Evolutionary conservation across 2,797 vertebrate genomes (phyloP).

Genomic region (Sebastiscus albofasciatus): DNA sequence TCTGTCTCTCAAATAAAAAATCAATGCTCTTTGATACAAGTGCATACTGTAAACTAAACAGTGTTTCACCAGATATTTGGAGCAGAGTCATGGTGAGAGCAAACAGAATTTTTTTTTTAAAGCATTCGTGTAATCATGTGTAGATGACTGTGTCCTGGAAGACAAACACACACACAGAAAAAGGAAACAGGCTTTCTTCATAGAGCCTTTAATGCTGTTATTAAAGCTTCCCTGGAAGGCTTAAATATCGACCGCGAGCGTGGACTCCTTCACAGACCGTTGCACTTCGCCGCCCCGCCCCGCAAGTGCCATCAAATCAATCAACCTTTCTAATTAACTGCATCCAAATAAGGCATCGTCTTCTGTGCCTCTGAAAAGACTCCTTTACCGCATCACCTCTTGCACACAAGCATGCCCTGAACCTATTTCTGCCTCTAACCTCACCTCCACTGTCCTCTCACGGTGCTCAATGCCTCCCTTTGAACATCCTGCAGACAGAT

Average conservation of each 20-base stretch:
- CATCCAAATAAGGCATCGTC: conserved; percentile 77
- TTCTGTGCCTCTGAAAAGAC: conserved; percentile 51
- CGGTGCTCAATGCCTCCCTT: background rate
- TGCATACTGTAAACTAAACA: conserved; percentile 24
- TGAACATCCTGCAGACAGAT: conserved; percentile 25
- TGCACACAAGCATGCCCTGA: conserved; percentile 36
- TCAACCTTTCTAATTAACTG: conserved; percentile 83
- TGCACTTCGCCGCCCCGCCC: conserved; percentile 70
- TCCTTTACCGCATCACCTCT: conserved; percentile 60
- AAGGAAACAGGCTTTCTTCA: conserved; percentile 38
- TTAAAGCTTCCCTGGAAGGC: conserved; percentile 76
- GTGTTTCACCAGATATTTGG: conserved; percentile 9
- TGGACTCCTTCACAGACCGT: conserved; percentile 78
- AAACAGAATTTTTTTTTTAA: conserved; percentile 36
- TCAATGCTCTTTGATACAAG: conserved; percentile 40
- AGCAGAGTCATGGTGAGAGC: conserved; percentile 7
- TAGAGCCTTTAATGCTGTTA: conserved; percentile 72
- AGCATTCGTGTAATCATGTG: conserved; percentile 41
- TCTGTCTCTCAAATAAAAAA: conserved; percentile 32
- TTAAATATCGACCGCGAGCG: conserved; percentile 76
- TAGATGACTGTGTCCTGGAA: conserved; percentile 20
- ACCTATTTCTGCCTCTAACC: conserved; percentile 56
- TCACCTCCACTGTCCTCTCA: conserved; percentile 14
- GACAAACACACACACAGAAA: conserved; percentile 24
- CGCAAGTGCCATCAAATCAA: conserved; percentile 80